A percentile compares a stretch with the other conserved stretches of the same genome.
Conservation (phyloP, 2,888 invertebrate species). For the Chrysopilus asiliformis region DNA sequence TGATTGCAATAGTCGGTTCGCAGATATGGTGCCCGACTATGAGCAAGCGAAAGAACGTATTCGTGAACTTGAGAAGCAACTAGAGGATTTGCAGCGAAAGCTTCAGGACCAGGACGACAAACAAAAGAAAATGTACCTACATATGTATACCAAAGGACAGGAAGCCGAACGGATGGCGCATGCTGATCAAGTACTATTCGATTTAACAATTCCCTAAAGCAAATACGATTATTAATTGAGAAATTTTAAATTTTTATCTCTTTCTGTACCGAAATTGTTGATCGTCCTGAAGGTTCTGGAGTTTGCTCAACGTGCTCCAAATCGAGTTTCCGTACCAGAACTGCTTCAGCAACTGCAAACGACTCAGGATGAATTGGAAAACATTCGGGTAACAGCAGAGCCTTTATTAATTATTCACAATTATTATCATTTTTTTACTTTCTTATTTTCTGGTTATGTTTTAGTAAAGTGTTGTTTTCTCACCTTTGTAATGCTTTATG, state of each 20-base stretch:
- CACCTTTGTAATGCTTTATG: too few species aligned
- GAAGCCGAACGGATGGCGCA: conserved; percentile 62
- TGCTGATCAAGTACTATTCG: conserved; percentile 47
- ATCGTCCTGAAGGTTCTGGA: conserved; percentile 26
- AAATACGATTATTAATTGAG: background rate
- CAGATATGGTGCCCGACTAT: conserved; percentile 60
- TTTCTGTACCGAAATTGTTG: too few species aligned
- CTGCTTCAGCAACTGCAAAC: conserved; percentile 69
- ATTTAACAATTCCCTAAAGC: conserved; percentile 2
- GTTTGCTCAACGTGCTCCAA: conserved; percentile 47
- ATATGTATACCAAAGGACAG: conserved; percentile 72
- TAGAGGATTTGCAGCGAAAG: conserved; percentile 55
- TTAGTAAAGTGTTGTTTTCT: too few species aligned
- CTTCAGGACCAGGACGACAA: conserved; percentile 57
- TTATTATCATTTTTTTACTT: conserved; percentile 26
- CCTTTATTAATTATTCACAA: too few species aligned
- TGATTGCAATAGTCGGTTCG: conserved; percentile 64
- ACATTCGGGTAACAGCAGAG: conserved; percentile 59
- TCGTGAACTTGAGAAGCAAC: conserved; percentile 54
- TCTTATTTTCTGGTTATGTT: conserved; percentile 4
- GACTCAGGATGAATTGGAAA: conserved; percentile 75
- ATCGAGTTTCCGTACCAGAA: conserved; percentile 65
- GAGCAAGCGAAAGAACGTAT: conserved; percentile 60
- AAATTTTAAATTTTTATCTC: too few species aligned
- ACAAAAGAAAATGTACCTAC: conserved; percentile 62